Evolutionary conservation across 2,113 vertebrate genomes (phyloP).

Genomic region (Pontoporia blainvillei): DNA sequence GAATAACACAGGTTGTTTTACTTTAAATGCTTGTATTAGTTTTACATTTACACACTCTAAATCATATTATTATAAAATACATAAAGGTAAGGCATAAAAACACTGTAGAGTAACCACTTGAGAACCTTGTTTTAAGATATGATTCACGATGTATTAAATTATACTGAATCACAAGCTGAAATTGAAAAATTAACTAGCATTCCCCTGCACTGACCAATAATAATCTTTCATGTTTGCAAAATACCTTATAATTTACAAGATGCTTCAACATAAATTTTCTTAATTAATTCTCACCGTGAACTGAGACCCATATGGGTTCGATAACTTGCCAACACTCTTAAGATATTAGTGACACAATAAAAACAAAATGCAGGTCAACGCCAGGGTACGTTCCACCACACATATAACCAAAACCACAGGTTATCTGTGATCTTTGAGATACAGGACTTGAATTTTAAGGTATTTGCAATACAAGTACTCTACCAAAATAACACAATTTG

Average conservation of each 20-base stretch:
- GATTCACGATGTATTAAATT: background rate
- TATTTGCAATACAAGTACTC: background rate
- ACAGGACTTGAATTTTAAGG: background rate
- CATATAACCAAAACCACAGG: background rate
- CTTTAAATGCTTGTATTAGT: background rate
- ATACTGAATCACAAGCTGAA: background rate
- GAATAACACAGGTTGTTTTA: background rate
- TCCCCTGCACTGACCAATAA: background rate
- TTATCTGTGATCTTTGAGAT: rapidly evolving
- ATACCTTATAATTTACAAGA: background rate
- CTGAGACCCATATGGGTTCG: background rate
- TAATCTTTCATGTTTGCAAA: background rate
- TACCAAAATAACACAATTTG: background rate
- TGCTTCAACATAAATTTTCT: background rate
- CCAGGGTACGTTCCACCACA: background rate
- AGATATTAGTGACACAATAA: background rate
- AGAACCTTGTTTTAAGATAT: background rate
- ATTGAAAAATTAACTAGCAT: background rate
- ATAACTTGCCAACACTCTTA: background rate
- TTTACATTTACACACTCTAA: background rate
- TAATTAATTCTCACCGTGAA: background rate
- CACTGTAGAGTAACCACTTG: background rate
- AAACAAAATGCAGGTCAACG: background rate
- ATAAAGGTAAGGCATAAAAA: background rate
- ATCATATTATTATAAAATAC: background rate